Evolutionary conservation across 1,140 invertebrate genomes (phyloP), one percentile per base, ranked within the genome.

Genomic region (Macrocentrus cingulum): DNA sequence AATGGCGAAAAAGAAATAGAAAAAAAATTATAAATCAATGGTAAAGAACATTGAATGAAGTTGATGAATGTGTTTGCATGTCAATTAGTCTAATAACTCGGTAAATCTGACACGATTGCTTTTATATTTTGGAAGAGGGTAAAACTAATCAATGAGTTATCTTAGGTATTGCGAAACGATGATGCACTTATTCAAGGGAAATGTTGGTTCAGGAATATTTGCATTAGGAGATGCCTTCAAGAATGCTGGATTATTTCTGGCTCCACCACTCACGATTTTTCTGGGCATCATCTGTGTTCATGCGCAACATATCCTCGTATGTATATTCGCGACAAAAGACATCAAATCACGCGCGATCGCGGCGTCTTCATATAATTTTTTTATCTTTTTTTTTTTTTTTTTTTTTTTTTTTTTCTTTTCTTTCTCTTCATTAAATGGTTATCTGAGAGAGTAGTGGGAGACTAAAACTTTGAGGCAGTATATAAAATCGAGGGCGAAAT

Each of bases 141-240:
- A 36, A 15, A 20, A 41, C 29, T 53, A 25, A 36, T 51, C 9
- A 46, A 20, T 34, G 44, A 46, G 19, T 56, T 49, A 54, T 59
- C 71, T 79, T 56, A 90, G 87, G 61, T 90, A 87, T 67, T 49
- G 83, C 51, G 88, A 89, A 71, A 89, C 88, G 0, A 79, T 91
- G 59, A 85, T 88, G 66, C 89, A 91, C 70, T 77, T 89, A 46
- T 86, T 91, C 65, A 87, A 87, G 68, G 88, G 88, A 34, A 90
- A 91, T 76, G 85, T 91, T 44, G 88, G 89, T 39, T 87, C 88
- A 0, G 89, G 88, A 2, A 82, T 90, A 25, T 87, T 89, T 65
- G 88, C 88, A 1, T 87, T 91, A 82, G 88, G 88, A 5, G 87
- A 89, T 71, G 89, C 86, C 6, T 89, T 88, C 68, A 88, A 84